These are phyloP conservation scores for Lasioglossum marginatum DNA, from an alignment of 2,888 invertebrate genomes.

Conservation along the genomic window DNA sequence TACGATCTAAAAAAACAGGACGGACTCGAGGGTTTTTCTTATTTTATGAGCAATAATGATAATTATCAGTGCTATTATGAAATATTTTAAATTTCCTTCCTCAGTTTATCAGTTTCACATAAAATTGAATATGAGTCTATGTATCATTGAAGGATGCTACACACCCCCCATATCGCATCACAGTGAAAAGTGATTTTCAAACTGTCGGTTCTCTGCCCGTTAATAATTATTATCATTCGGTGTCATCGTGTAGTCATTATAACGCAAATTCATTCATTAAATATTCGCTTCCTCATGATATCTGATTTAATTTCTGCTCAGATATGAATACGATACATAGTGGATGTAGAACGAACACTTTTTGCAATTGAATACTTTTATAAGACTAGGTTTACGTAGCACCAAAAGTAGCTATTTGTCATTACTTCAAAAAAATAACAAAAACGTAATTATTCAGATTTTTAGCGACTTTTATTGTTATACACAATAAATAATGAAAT, in stretches of 20 bases:
- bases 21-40: no score
- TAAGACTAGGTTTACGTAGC: not conserved
- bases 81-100: not conserved
- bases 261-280: conserved; percentile 33
- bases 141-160: not conserved
- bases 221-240: conserved; percentile 45
- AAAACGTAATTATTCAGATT: not conserved
- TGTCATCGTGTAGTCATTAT: conserved; percentile 44
- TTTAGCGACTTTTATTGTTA: no score
- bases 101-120: not conserved
- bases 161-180: conserved; percentile 5
- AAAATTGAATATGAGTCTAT: not conserved
- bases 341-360: not conserved
- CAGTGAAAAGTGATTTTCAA: conserved; percentile 14
- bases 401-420: not conserved
- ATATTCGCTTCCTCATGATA: conserved; percentile 44
- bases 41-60: not conserved
- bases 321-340: conserved; percentile 7
- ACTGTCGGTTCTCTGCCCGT: conserved; percentile 24
- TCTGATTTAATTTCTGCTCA: conserved; percentile 33
- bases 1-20: no score
- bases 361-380: not conserved
- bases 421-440: not conserved
- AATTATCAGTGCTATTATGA: not conserved
- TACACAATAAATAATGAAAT: no score